Percentiles rank a stretch among this genome's conserved stretches.
phyloP scores from a whole-genome alignment of 35 echinoderm and acorn worm genomes.

The Ophiothrix spiculata region DNA sequence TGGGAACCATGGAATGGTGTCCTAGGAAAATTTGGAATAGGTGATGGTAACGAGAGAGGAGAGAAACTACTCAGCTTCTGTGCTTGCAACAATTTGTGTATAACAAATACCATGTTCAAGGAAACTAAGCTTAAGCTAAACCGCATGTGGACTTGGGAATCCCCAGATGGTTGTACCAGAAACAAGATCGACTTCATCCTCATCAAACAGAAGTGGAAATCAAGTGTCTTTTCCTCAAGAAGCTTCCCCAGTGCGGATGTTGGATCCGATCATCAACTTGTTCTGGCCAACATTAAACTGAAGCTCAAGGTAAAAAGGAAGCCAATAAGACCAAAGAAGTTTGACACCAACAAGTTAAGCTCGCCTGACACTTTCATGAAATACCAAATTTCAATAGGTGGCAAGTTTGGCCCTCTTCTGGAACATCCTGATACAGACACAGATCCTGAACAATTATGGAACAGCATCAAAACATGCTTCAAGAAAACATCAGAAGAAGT shows the following conservation, averaged over 20 bases:
- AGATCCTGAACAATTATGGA: slow-evolving; percentile 12
- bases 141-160: slow-evolving; percentile 61
- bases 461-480: slow-evolving; percentile 10
- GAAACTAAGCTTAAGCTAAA: neutral
- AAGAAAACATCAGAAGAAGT: slow-evolving; percentile 23
- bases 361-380: neutral
- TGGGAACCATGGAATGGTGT: slow-evolving; percentile 28
- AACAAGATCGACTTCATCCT: slow-evolving; percentile 57
- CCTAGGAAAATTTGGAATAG: slow-evolving; percentile 21
- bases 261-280: slow-evolving; percentile 29
- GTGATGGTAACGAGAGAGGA: slow-evolving; percentile 40
- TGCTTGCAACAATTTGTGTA: slow-evolving; percentile 34
- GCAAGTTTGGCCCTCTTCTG: slow-evolving; percentile 40
- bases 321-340: neutral
- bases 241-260: slow-evolving; percentile 35
- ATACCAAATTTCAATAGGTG: slow-evolving; percentile 27
- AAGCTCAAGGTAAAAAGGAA: slow-evolving; percentile 39
- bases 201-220: slow-evolving; percentile 48
- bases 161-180: slow-evolving; percentile 28
- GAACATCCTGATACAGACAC: slow-evolving; percentile 6
- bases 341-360: slow-evolving; percentile 23
- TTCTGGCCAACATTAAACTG: slow-evolving; percentile 30
- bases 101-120: slow-evolving; percentile 52
- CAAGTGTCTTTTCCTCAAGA: slow-evolving; percentile 8
- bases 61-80: slow-evolving; percentile 58